A percentile compares a stretch with the other conserved stretches of the same genome.
phyloP scores from a whole-genome alignment of 2,888 invertebrate species.

The Idaea dimidiata region DNA sequence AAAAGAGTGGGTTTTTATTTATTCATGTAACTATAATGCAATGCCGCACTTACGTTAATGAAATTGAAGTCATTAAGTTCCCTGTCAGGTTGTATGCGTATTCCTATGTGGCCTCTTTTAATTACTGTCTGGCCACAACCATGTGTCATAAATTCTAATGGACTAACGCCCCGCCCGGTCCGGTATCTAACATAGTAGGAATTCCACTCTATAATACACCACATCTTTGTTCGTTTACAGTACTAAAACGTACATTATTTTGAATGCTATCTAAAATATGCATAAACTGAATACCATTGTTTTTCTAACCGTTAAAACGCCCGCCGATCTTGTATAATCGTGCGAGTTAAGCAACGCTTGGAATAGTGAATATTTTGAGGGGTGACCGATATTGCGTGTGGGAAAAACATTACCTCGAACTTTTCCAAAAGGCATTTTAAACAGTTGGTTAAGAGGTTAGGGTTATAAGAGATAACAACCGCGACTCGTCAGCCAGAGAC shows the following conservation, averaged over 20 bases:
- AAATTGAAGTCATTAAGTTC: slow-evolving; percentile 10
- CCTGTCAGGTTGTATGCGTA: slow-evolving; percentile 42
- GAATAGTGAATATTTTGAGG: no score
- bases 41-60: slow-evolving; percentile 16
- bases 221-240: slow-evolving; percentile 3
- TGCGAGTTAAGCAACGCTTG: no score
- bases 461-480: no score
- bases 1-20: no score
- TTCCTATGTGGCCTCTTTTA: slow-evolving; percentile 70
- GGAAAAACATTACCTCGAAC: no score
- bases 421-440: no score
- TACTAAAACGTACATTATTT: neutral
- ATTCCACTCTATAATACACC: slow-evolving; percentile 5
- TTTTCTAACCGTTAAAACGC: neutral
- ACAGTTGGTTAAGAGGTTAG: no score
- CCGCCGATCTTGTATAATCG: no score
- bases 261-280: neutral
- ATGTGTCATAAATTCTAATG: slow-evolving; percentile 78
- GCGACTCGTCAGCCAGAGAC: no score
- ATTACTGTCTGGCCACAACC: slow-evolving; percentile 62
- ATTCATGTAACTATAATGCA: no score
- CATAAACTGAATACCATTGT: neutral
- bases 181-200: slow-evolving; percentile 8
- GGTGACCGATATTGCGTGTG: no score
- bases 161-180: slow-evolving; percentile 40